A percentile compares a stretch with the other conserved stretches of the same genome.
These are phyloP conservation scores for Apogon hyalosoma DNA, from an alignment of 2,797 vertebrate species.

Conservation along the genomic window DNA sequence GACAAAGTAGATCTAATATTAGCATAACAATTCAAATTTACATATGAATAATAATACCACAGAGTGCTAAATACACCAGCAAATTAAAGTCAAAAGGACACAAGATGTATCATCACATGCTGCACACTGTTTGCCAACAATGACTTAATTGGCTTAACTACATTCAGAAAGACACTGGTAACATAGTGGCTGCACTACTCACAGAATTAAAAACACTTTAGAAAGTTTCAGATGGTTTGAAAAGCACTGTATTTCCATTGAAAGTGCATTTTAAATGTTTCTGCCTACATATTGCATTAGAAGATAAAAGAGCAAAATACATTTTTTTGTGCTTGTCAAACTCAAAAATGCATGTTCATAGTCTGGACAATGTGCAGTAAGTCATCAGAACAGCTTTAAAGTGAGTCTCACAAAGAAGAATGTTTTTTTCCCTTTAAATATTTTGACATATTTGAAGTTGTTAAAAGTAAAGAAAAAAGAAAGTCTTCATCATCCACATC, in stretches of 20 bases:
- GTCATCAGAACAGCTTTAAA: conserved; percentile 21
- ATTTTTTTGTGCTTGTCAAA: conserved; percentile 2
- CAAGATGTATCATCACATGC: conserved; percentile 12
- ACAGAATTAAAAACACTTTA: not conserved
- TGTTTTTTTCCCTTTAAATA: not conserved
- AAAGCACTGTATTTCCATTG: not conserved
- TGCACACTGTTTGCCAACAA: conserved; percentile 2
- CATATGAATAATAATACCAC: conserved; percentile 35
- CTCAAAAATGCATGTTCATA: not conserved
- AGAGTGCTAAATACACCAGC: conserved; percentile 21
- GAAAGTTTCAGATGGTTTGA: not conserved
- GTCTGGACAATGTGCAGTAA: conserved; percentile 5
- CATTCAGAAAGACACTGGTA: conserved; percentile 1
- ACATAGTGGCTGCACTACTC: not conserved
- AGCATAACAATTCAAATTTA: conserved; percentile 43
- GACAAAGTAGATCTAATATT: conserved; percentile 38
- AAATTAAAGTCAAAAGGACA: conserved; percentile 34
- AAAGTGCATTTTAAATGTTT: conserved; percentile 17
- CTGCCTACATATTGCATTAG: not conserved
- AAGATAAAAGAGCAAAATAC: not conserved
- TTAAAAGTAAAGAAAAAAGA: conserved; percentile 3
- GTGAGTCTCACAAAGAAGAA: not conserved
- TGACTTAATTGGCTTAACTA: not conserved
- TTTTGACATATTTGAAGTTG: not conserved
- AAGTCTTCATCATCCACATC: conserved; percentile 12